phyloP scores from a whole-genome alignment of 2,888 invertebrate species.

The Dynastes grantii region DNA sequence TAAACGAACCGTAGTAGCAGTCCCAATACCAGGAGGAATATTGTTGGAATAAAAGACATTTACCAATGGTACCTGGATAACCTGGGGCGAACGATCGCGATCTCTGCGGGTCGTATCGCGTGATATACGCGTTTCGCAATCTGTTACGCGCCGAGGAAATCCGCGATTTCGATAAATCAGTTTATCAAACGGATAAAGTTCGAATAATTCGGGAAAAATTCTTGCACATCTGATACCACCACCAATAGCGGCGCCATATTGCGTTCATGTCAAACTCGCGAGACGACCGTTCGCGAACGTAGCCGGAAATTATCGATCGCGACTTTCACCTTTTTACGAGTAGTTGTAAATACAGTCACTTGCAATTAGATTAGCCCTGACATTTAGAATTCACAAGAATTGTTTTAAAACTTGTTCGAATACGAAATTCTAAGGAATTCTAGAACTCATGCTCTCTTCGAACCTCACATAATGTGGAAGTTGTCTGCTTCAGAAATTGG shows the following conservation, averaged over 20 bases:
- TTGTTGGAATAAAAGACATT: slow-evolving; percentile 30
- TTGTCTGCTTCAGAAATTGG: no score
- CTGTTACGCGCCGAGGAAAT: not conserved
- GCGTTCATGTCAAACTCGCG: slow-evolving; percentile 59
- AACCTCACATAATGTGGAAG: no score
- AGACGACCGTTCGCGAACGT: slow-evolving; percentile 32
- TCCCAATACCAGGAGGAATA: slow-evolving; percentile 2
- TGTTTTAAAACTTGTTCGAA: no score
- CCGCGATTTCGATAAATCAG: not conserved
- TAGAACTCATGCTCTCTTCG: no score
- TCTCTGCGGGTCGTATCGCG: not conserved
- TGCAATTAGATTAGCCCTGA: not conserved
- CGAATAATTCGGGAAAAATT: slow-evolving; percentile 52
- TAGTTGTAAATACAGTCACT: not conserved
- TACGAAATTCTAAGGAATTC: no score
- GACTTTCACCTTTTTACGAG: slow-evolving; percentile 37
- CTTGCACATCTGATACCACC: slow-evolving; percentile 62
- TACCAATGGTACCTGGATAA: not conserved
- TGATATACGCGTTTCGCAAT: not conserved
- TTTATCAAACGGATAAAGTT: not conserved
- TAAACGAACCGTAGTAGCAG: slow-evolving; percentile 6
- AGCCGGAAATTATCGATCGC: slow-evolving; percentile 44
- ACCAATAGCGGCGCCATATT: slow-evolving; percentile 65
- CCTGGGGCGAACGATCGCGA: not conserved
- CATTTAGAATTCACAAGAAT: no score